Evolutionary conservation across 2,113 vertebrate species (phyloP), one percentile per base, ranked within the genome.

Genomic region (Tenrec ecaudatus): DNA sequence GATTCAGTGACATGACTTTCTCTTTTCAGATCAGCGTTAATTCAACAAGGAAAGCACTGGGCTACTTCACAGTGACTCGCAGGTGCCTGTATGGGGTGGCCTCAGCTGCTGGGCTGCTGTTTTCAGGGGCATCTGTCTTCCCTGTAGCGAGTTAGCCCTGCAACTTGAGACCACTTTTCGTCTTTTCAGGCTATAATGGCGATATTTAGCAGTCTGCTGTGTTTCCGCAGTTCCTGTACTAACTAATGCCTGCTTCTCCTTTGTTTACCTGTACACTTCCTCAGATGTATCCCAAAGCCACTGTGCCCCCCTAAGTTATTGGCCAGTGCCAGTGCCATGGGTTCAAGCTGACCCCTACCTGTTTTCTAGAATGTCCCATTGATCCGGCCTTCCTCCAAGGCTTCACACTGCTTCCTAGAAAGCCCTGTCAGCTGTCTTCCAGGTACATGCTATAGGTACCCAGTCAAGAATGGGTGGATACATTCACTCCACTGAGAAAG

Each of bases 1-100:
- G n/a, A 92, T 87, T 82, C 89, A 83, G 31, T 92, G 62, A 77
- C 1, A 93, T 36, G 81, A 29, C 57, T 8, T 95, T 89, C 69
- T 91, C 75, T 86, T 94, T 66, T 81, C 19, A 84, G 69, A 36
- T 86, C 40, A 84, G 89, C 78, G 88, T 71, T 38, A 71, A 69
- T 91, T 64, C 11, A 66, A 40, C 27, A 77, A 86, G 60, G 69
- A 43, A 87, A 83, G 31, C 40, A 68, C 11, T 33, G 73, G 58
- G 40, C 80, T 80, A 58, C 14, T 60, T 92, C 17, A n/a, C 31
- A 64, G 29, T 83, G 81, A 12, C 8, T 81, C 53, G 64, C 9
- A 25, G 47, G 84, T 36, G 11, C 4, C 16, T 69, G 22, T 76
- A 22, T 23, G 38, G 71, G n/a, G 27, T 38, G 7, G 22, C 38